Conservation (phyloP, 2,113 vertebrate species). For the Vireo altiloquus region DNA sequence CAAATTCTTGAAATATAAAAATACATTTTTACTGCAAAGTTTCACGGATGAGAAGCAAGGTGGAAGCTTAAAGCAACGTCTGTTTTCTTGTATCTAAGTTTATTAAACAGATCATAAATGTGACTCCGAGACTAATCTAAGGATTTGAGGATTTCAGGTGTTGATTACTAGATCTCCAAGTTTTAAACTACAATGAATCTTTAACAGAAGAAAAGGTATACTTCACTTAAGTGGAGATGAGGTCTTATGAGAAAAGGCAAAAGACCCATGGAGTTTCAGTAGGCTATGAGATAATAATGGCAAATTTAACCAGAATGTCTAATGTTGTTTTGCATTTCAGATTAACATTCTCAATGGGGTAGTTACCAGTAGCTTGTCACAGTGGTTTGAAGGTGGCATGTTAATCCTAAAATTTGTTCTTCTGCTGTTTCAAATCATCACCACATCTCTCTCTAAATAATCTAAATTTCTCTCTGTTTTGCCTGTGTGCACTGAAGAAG, state of each 20-base stretch:
- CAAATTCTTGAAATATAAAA: background rate
- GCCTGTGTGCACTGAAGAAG: background rate
- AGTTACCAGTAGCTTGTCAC: background rate
- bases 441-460: background rate
- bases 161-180: background rate
- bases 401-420: background rate
- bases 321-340: background rate
- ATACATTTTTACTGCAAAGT: background rate
- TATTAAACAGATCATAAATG: background rate
- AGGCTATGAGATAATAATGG: background rate
- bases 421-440: background rate
- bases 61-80: background rate
- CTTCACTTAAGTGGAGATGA: background rate
- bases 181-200: background rate
- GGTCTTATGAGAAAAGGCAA: background rate
- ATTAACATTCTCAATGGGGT: background rate
- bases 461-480: background rate
- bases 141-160: background rate
- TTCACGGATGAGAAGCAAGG: background rate
- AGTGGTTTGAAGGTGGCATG: background rate
- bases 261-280: background rate
- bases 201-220: background rate
- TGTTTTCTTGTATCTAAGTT: background rate
- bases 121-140: background rate
- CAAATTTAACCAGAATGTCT: background rate